Evolutionary conservation across 2,888 invertebrate species (phyloP), one percentile per base, ranked within the genome.

Genomic region (Scaptodrosophila latifasciaeformis): DNA sequence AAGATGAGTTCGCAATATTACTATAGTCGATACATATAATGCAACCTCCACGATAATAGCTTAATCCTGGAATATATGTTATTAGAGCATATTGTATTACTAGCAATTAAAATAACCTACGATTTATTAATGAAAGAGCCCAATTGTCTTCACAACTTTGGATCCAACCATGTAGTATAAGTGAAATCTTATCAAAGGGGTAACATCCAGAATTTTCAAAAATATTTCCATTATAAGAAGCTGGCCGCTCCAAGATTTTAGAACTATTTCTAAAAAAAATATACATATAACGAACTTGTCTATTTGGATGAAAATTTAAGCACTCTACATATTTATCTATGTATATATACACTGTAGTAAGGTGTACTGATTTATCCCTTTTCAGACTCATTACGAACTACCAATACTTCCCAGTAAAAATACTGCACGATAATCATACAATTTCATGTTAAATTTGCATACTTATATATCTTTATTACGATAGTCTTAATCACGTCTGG

Each of bases 1-100:
- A 85, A 0, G 84, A 68, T n/a, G 79, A 71, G 2, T 66, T 67
- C 2, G 84, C 79, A 34, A 82, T 75, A 12, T 43, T 54, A 40
- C 83, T 81, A 43, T 84, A 86, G 55, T 86, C 86, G 15, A 86
- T 75, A 64, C 85, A 85, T 15, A 86, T 70, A 1, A 86, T 76
- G 39, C 86, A 86, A 1, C 86, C 86, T 1, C 81, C 83, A 1
- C 86, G 82, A 53, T 82, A 76, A 45, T 59, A 72, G 24, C 82
- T 79, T 7, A 86, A 50, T 2, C 85, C 86, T 86, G 13, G 1
- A 68, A 67, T 1, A 17, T 18, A n/a, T 43, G 3, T 27, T 47
- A 1, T 2, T 0, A 19, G 12, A 18, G n/a, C 18, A 34, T 1
- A n/a, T 31, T 12, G 9, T 1, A 21, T 9, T 42, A 21, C n/a